Percentiles rank a stretch among this genome's conserved stretches.
These are phyloP conservation scores for Ips typographus DNA, from an alignment of 1,140 invertebrate species.

Conservation along the genomic window DNA sequence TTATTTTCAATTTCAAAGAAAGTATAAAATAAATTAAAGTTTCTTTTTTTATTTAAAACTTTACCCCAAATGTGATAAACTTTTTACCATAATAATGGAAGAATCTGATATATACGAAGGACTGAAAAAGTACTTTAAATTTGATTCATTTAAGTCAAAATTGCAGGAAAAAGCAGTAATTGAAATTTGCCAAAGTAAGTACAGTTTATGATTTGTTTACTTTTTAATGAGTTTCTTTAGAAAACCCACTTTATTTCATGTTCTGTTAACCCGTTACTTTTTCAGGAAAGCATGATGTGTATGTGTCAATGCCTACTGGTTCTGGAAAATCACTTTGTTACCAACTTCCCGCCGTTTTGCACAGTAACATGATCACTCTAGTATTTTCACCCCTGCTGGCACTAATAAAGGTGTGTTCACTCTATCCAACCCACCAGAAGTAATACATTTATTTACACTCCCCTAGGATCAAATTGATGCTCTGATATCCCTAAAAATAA, in stretches of 20 bases:
- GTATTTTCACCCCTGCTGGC: conserved; percentile 92
- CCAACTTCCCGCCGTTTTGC: conserved; percentile 82
- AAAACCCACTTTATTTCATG: conserved; percentile 12
- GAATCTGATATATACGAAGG: conserved; percentile 37
- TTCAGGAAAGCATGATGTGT: conserved; percentile 72
- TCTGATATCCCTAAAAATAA: conserved; percentile 67
- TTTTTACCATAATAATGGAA: conserved; percentile 31
- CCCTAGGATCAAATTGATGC: conserved; percentile 72
- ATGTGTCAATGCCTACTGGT: conserved; percentile 90
- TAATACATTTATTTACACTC: neutral
- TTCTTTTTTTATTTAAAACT: no score
- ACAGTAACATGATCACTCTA: conserved; percentile 73
- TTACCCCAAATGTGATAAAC: no score
- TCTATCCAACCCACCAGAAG: neutral
- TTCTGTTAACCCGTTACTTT: conserved; percentile 10
- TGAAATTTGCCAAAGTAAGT: conserved; percentile 47
- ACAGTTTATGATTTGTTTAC: neutral
- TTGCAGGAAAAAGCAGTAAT: conserved; percentile 46
- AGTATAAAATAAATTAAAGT: no score
- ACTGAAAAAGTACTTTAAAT: conserved; percentile 47
- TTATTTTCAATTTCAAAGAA: no score
- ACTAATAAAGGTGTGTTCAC: conserved; percentile 67
- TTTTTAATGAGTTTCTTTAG: conserved; percentile 8
- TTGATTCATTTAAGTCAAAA: conserved; percentile 48
- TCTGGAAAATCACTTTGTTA: conserved; percentile 96